A percentile compares a stretch with the other conserved stretches of the same genome.
Evolutionary conservation across 2,888 invertebrate species (phyloP).

Genomic region (Apamea crenata): DNA sequence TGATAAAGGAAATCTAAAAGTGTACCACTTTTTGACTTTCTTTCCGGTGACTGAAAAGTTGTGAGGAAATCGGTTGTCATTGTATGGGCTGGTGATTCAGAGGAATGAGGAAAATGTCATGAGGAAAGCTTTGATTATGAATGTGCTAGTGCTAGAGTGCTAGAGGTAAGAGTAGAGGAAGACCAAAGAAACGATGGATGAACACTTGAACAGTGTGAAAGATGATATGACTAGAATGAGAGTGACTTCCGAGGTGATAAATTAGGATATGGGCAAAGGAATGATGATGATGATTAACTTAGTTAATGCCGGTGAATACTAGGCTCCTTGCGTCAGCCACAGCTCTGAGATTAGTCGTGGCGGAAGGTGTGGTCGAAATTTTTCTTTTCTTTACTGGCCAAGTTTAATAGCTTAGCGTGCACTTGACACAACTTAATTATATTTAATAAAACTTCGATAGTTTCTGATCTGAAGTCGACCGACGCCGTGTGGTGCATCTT

Average conservation of each 20-base stretch:
- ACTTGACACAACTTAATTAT: constrained; percentile 24
- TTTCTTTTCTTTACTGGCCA: not conserved
- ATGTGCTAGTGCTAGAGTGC: not conserved
- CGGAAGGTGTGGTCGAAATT: not conserved
- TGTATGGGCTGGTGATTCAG: not conserved
- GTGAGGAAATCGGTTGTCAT: not conserved
- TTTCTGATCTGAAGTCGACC: constrained; percentile 16
- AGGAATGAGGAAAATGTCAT: not conserved
- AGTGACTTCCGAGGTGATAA: not conserved
- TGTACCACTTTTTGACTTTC: no score
- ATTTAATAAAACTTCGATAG: constrained; percentile 19
- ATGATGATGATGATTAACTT: not conserved
- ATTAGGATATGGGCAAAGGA: no score
- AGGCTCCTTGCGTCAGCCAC: not conserved
- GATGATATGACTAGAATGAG: not conserved
- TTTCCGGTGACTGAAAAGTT: not conserved
- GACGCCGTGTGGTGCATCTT: not conserved
- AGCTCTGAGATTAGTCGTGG: not conserved
- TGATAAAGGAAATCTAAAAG: not conserved
- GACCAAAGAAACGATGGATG: no score
- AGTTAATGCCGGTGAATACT: not conserved
- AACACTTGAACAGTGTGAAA: not conserved
- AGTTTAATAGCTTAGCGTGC: constrained; percentile 6
- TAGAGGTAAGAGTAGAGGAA: not conserved
- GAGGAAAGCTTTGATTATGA: no score